Percentiles rank a stretch among this genome's conserved stretches.
These are phyloP conservation scores for Girardinus metallicus DNA, from an alignment of 2,797 vertebrate genomes.

Conservation along the genomic window DNA sequence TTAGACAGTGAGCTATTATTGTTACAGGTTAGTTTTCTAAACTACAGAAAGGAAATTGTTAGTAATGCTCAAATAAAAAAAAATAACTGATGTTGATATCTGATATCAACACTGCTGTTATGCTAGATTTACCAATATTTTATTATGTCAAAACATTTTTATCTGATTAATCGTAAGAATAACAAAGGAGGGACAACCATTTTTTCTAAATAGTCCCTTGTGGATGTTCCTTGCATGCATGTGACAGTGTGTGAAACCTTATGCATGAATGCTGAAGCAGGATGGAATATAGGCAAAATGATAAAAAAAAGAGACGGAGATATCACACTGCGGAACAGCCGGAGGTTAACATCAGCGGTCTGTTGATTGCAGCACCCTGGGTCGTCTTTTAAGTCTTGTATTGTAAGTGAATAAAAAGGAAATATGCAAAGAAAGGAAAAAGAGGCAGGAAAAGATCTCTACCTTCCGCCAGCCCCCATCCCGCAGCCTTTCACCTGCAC, in stretches of 20 bases:
- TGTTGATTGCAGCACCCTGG: not conserved
- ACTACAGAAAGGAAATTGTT: no score
- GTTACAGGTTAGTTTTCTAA: no score
- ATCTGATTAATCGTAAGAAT: no score
- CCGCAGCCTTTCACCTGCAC: not conserved
- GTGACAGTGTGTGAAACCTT: conserved; percentile 2
- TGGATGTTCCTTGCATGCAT: not conserved
- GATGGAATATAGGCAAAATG: not conserved
- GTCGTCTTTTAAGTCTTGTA: not conserved
- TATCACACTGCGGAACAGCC: not conserved
- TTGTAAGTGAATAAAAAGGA: not conserved
- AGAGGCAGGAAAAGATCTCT: not conserved
- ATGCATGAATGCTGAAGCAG: conserved; percentile 8
- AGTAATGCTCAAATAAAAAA: no score
- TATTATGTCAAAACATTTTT: no score
- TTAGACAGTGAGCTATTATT: no score
- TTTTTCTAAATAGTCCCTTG: not conserved
- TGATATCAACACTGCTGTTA: no score
- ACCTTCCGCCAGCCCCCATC: not conserved
- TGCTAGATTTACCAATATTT: no score
- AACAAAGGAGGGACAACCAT: not conserved
- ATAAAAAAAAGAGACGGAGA: conserved; percentile 16
- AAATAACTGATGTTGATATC: no score
- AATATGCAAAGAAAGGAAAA: not conserved
- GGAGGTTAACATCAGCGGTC: not conserved